Conservation (phyloP, 2,797 vertebrate species). For the Pangasius krempfi region DNA sequence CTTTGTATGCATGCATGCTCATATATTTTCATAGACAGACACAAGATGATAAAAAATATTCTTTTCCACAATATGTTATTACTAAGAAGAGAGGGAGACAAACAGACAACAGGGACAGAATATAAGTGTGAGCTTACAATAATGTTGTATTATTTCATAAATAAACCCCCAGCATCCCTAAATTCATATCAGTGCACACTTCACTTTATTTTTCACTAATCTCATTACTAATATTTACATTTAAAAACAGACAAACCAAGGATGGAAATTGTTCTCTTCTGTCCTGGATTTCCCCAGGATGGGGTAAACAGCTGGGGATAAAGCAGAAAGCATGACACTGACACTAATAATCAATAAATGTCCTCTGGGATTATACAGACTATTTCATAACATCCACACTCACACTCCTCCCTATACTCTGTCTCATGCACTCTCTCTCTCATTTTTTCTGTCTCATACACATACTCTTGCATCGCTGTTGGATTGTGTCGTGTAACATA, state of each 20-base stretch:
- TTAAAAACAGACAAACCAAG: neutral
- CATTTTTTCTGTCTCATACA: neutral
- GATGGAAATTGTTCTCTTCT: neutral
- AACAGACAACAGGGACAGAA: neutral
- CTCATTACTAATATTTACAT: neutral
- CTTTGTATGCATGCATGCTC: conserved; percentile 1
- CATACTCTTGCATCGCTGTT: neutral
- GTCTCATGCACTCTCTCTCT: conserved; percentile 12
- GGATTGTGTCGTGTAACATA: conserved; percentile 25
- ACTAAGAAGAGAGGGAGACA: neutral
- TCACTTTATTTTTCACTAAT: neutral
- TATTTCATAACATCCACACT: conserved; percentile 66
- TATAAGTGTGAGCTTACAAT: neutral
- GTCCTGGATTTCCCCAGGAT: neutral
- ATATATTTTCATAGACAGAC: neutral
- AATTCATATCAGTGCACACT: neutral
- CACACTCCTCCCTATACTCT: conserved; percentile 22
- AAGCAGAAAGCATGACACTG: conserved; percentile 60
- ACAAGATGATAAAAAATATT: neutral
- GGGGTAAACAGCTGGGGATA: neutral
- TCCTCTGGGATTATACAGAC: conserved; percentile 68
- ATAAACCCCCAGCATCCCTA: neutral
- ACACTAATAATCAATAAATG: conserved; percentile 72
- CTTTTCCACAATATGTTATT: neutral
- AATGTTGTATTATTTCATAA: neutral